Evolutionary conservation across 2,797 vertebrate species (phyloP).

Genomic region (Pseudochaenichthys georgianus): DNA sequence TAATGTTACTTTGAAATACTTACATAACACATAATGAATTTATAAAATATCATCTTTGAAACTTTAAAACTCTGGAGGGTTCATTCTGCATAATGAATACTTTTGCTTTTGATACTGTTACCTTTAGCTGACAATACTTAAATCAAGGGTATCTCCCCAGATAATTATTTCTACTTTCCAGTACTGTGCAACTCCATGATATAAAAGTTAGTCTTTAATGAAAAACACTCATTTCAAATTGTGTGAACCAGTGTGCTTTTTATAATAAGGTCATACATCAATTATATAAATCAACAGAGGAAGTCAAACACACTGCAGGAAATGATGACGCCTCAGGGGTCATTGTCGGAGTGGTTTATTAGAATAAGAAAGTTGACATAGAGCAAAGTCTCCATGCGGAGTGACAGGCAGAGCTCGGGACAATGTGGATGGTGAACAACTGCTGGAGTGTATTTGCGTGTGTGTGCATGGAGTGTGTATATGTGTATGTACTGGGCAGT

Average conservation of each 20-base stretch:
- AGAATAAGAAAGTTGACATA: constrained; percentile 87
- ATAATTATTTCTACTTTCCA: not conserved
- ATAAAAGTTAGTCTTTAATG: not conserved
- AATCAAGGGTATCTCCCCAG: too few species aligned
- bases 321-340: constrained; percentile 45
- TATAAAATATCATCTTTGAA: not conserved
- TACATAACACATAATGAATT: not conserved
- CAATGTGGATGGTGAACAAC: constrained; percentile 75
- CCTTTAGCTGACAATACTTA: too few species aligned
- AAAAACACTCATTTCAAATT: not conserved
- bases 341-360: constrained; percentile 86
- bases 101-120: not conserved
- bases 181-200: not conserved
- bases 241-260: not conserved
- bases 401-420: constrained; percentile 82
- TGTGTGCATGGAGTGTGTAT: constrained; percentile 23
- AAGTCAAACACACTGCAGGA: constrained; percentile 14
- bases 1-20: not conserved
- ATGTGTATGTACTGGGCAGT: constrained; percentile 60
- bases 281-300: not conserved
- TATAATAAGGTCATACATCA: not conserved
- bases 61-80: not conserved
- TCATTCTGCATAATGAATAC: not conserved
- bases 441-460: constrained; percentile 61
- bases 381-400: constrained; percentile 86